Percentiles rank a stretch among this genome's conserved stretches.
These are phyloP conservation scores for Nycticebus coucang DNA, from an alignment of 2,113 vertebrate genomes.

Conservation along the genomic window DNA sequence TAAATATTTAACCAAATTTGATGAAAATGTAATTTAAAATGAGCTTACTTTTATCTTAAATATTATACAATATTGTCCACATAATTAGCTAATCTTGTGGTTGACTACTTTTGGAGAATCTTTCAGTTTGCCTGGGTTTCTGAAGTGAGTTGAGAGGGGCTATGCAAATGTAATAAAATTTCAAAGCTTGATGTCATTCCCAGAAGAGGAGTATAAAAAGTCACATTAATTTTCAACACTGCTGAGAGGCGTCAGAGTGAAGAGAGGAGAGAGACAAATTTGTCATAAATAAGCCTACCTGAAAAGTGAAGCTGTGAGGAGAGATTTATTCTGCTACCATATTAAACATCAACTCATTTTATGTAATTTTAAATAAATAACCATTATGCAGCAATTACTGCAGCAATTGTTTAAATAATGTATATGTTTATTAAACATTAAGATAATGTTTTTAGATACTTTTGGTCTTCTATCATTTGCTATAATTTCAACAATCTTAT, in stretches of 20 bases:
- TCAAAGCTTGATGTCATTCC: conserved; percentile 20
- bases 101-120: background rate
- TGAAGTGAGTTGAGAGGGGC: conserved; percentile 7
- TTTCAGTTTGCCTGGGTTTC: conserved; percentile 11
- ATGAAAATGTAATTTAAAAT: background rate
- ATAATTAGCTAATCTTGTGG: background rate
- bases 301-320: background rate
- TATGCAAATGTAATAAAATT: conserved; percentile 26
- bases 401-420: background rate
- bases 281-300: background rate
- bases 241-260: background rate
- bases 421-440: background rate
- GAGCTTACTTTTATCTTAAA: conserved; percentile 1
- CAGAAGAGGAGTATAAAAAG: conserved; percentile 2
- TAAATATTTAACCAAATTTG: conserved; percentile 31
- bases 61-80: background rate
- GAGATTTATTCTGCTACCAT: background rate
- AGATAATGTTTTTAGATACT: background rate
- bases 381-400: background rate
- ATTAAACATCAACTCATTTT: background rate
- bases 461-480: background rate
- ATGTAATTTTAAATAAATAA: background rate
- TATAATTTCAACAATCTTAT: background rate
- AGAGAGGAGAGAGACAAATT: background rate
- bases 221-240: conserved; percentile 61